Evolutionary conservation across 2,113 vertebrate genomes (phyloP).

Genomic region (Calyptommatus sinebrachiatus): DNA sequence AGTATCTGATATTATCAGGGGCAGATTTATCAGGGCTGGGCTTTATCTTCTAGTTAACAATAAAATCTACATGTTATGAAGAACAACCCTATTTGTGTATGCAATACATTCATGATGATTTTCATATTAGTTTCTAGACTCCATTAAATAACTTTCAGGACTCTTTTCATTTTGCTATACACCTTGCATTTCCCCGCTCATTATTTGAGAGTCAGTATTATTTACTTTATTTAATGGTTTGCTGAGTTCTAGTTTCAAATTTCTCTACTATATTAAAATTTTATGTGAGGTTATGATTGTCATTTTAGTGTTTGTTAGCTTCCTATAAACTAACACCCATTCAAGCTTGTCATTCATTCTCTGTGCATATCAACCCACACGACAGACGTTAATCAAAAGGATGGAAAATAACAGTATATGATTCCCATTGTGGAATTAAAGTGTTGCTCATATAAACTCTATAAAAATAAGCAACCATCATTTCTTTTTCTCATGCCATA

Average conservation of each 20-base stretch:
- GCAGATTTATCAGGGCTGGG: too few species aligned
- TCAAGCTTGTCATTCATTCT: constrained; percentile 54
- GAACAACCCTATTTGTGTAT: constrained; percentile 11
- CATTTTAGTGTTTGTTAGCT: constrained; percentile 50
- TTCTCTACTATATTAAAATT: constrained; percentile 52
- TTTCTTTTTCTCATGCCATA: constrained; percentile 37
- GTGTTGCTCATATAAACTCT: constrained; percentile 32
- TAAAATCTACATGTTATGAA: background rate
- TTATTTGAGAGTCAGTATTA: constrained; percentile 19
- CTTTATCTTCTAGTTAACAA: background rate
- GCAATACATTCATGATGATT: constrained; percentile 23
- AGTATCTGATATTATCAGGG: too few species aligned
- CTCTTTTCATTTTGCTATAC: background rate
- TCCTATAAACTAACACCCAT: constrained; percentile 44
- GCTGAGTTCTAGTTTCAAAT: constrained; percentile 48
- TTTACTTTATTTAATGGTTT: constrained; percentile 2
- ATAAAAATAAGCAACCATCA: constrained; percentile 43
- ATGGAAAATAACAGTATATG: constrained; percentile 51
- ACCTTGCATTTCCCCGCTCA: background rate
- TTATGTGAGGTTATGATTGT: constrained; percentile 55
- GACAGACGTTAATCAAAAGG: constrained; percentile 42
- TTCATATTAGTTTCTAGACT: background rate
- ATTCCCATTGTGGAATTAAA: constrained; percentile 42
- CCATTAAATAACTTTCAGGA: constrained; percentile 21
- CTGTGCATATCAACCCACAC: constrained; percentile 44